Evolutionary conservation across 2,888 invertebrate genomes (phyloP).

Genomic region (Micoletzkya japonica): DNA sequence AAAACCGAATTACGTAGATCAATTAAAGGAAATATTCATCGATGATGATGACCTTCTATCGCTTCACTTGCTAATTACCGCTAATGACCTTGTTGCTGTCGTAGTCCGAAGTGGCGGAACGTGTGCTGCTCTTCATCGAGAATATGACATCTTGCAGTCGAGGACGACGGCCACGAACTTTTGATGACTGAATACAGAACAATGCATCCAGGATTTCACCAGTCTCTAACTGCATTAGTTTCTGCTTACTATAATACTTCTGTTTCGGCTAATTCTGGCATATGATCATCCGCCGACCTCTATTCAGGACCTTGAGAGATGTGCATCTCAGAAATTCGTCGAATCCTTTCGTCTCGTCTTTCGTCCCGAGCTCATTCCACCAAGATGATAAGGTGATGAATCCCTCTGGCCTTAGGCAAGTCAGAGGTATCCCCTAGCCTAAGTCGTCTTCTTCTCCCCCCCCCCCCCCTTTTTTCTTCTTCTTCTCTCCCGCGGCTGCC

Average conservation of each 20-base stretch:
- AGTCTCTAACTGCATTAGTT: background rate
- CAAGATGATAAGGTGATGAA: too few species aligned
- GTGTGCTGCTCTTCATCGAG: conserved; percentile 1
- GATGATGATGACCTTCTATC: too few species aligned
- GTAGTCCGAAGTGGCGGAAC: conserved; percentile 10
- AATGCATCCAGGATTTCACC: background rate
- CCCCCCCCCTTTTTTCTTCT: background rate
- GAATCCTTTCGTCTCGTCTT: background rate
- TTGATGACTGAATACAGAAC: too few species aligned
- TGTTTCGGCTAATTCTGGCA: background rate
- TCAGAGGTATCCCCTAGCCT: background rate
- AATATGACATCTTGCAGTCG: conserved; percentile 21
- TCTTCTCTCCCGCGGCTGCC: background rate
- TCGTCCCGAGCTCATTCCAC: background rate
- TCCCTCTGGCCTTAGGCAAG: background rate
- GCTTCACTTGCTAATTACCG: too few species aligned
- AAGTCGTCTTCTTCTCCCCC: background rate
- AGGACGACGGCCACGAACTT: conserved; percentile 20
- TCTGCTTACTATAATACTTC: background rate
- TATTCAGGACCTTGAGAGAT: background rate
- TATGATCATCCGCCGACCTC: background rate
- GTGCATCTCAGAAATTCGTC: background rate
- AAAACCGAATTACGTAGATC: too few species aligned
- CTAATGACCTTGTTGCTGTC: conserved; percentile 12
- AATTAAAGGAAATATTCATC: too few species aligned